Base-by-base conservation (phyloP, 2,113 vertebrate genomes). In the Osmerus mordax region DNA sequence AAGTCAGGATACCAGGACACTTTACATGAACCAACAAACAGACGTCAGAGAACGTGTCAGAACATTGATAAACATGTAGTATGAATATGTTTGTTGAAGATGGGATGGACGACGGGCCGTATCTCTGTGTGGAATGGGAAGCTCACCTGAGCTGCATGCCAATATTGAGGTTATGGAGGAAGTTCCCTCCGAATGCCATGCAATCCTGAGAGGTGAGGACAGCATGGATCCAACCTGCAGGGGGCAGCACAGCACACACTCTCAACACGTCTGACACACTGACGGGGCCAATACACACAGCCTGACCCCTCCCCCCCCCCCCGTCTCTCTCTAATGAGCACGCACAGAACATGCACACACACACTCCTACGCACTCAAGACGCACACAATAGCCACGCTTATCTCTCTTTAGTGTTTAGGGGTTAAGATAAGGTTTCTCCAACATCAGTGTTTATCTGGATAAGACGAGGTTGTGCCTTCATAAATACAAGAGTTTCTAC, bases 131-230 rank as follows among this genome's bases (percentile, higher is more conserved):
- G 0, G 54, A n/a, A 56, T 0, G 15, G 18, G 16, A 51, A 64
- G 84, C 91, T 76, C 78, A 99, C 97, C 97, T 98, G 95, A 99
- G 96, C 92, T 99, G 97, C 97, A 99, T 99, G 94, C 93, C 94
- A 86, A 99, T 99, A 83, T 98, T 99, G 81, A 99, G 97, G 91
- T 99, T 98, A 91, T 99, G 97, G 87, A 99, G 95, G 90, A 99
- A 99, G 89, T 99, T 99, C 73, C 97, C 97, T 85, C 97, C 97
- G 69, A 98, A 99, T 72, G 97, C 97, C 96, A 99, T 99, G 93
- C 96, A 98, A 91, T 99, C 97, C 94, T 98, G 95, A 95, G 97
- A 97, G 64, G 97, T 99, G 87, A 99, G 95, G 87, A 99, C 97
- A 78, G 92, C 97, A 3, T 99, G 97, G 87, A 99, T 98, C 97